Percentiles rank a stretch among this genome's conserved stretches.
Evolutionary conservation across 1,140 invertebrate species (phyloP).

Genomic region (Myzus persicae): DNA sequence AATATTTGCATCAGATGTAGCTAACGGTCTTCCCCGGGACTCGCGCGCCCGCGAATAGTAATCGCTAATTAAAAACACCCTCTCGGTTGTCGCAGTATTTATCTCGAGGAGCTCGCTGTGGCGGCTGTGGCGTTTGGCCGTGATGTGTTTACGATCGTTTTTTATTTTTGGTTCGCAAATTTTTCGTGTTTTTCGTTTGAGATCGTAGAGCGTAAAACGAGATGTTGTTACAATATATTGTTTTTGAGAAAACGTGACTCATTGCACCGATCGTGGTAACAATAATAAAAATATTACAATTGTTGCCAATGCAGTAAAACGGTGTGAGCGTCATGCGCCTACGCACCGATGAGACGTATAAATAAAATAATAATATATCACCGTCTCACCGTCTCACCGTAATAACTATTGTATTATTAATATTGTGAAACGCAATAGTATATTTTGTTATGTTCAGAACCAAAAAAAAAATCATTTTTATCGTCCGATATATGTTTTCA

Average conservation of each 20-base stretch:
- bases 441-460: background rate
- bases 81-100: background rate
- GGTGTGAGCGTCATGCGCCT: background rate
- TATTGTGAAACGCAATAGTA: background rate
- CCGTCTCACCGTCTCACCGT: background rate
- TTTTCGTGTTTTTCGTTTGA: background rate
- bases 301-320: slow-evolving; percentile 8
- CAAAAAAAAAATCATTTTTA: background rate
- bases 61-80: slow-evolving; percentile 56
- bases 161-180: background rate
- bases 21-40: slow-evolving; percentile 37
- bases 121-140: slow-evolving; percentile 30
- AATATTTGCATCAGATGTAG: slow-evolving; percentile 55
- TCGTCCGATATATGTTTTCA: background rate
- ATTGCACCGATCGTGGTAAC: background rate
- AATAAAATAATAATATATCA: background rate
- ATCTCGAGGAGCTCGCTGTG: background rate
- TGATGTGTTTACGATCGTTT: slow-evolving; percentile 56
- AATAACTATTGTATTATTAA: background rate
- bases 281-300: background rate
- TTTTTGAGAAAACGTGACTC: slow-evolving; percentile 46
- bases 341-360: background rate
- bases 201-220: background rate
- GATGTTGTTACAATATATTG: background rate
- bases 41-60: slow-evolving; percentile 27